Evolutionary conservation across 1,140 invertebrate genomes (phyloP), one percentile per base, ranked within the genome.

Genomic region (Leptopilina boulardi): DNA sequence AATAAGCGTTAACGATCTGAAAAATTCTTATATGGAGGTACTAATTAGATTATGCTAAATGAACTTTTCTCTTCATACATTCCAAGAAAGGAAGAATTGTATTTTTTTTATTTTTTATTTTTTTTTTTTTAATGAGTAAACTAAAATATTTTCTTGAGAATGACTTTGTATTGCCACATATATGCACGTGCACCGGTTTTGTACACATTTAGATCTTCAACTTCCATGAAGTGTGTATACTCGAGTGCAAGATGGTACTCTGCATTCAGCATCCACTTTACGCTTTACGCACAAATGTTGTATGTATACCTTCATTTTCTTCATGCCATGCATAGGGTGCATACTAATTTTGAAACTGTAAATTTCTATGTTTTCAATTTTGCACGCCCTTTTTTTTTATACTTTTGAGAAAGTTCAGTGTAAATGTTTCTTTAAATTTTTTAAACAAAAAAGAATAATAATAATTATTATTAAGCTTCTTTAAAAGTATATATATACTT

Each of bases 41-140:
- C 59, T 66, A 66, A 66, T 66, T 66, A 66, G 59, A 66, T 66
- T 66, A 66, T 30, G 59, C 26, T 66, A 30, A 66, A 30, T 66
- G 59, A 66, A 66, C 10, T 66, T 66, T 66, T 66, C 13, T n/a
- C 26, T 66, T 15, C 10, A 66, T 66, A 30, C 23, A 15, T n/a
- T 34, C 6, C 6, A 3, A 1, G 59, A 66, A 66, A 30, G 5
- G 23, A 66, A 30, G 59, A 30, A 66, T 30, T 11, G 23, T 13
- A 30, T 13, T 38, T 34, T 34, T 34, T 34, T 34, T 34, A 2
- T 34, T 6, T 6, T 6, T 34, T 6, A 3, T 6, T 34, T 34
- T 38, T 38, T 38, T 38, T 38, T 66, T 66, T 66, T 30, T n/a
- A 30, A 66, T 51, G 47, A 51, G 15, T 51, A 15, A 30, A 13